Evolutionary conservation across 1,140 invertebrate genomes (phyloP), one percentile per base, ranked within the genome.

Genomic region (Drosophila leontia): DNA sequence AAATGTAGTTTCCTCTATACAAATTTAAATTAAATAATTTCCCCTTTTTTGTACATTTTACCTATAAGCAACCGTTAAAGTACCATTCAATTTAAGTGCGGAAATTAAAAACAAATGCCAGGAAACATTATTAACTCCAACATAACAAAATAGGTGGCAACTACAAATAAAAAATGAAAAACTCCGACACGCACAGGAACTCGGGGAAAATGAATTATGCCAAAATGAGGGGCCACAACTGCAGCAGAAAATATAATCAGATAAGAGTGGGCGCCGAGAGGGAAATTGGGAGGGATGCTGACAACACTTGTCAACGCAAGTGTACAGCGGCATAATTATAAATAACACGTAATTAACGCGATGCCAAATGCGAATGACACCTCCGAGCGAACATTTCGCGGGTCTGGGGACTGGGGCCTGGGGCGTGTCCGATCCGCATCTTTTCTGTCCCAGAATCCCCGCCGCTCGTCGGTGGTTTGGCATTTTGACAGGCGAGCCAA

Each of bases 261-360:
- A 34, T 53, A 48, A 37, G 19, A 55, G 32, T 32, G 29, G 12
- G 3, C 23, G 53, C 50, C 23, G 23, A 34, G 19, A 9, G 34
- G 39, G 3, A 42, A 17, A 37, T 15, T 5, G 19, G 35, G n/a
- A 35, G 61, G 69, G 47, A 58, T 82, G 85, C 75, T 88, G 85
- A 88, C 85, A 90, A 79, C 55, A 72, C 78, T 91, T 90, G 85
- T 88, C 85, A 88, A 82, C 85, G 85, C 85, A 75, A 74, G 60
- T 90, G 85, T 88, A 75, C 74, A 75, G 85, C 74, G 63, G 82
- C 86, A 88, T 90, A 90, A 88, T 88, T 88, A 88, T 88, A 88
- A 88, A 88, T 88, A 88, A 88, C 81, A 88, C 82, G 78, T 90
- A 88, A 88, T 88, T 88, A 88, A 88, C 85, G 85, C 85, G 85